Evolutionary conservation across 2,797 vertebrate genomes (phyloP).

Genomic region (Halcyon chelicuti): DNA sequence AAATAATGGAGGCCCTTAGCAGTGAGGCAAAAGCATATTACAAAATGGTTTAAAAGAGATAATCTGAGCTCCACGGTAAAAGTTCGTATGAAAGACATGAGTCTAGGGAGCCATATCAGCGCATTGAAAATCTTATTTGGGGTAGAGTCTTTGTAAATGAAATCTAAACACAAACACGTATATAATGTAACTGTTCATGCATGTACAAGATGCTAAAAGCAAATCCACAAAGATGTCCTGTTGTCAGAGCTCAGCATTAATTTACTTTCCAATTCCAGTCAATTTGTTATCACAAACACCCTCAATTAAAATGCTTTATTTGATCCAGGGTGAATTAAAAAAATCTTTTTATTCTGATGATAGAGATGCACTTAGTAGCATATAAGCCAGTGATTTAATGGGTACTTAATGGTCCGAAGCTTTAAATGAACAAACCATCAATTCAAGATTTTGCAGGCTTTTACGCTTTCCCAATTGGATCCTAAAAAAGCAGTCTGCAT

Average conservation of each 20-base stretch:
- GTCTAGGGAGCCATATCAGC: not conserved
- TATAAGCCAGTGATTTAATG: conserved; percentile 52
- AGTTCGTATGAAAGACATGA: not conserved
- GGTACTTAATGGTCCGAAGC: conserved; percentile 32
- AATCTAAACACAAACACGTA: not conserved
- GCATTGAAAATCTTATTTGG: not conserved
- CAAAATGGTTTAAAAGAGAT: not conserved
- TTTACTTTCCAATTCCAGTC: conserved; percentile 21
- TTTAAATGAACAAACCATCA: conserved; percentile 59
- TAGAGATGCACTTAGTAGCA: conserved; percentile 35
- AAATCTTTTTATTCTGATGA: conserved; percentile 52
- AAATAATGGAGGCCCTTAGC: not conserved
- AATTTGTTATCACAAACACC: conserved; percentile 49
- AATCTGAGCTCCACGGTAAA: not conserved
- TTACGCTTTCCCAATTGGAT: conserved; percentile 45
- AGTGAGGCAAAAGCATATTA: not conserved
- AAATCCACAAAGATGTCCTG: not conserved
- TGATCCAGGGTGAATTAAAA: conserved; percentile 41
- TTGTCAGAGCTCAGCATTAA: not conserved
- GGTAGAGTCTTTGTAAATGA: not conserved
- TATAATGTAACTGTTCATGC: not conserved
- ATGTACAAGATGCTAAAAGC: not conserved
- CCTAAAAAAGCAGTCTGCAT: conserved; percentile 30
- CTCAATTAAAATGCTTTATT: conserved; percentile 59
- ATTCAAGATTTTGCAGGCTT: conserved; percentile 36